These are phyloP conservation scores for Xiphorhynchus elegans DNA, from an alignment of 2,113 vertebrate species.

Conservation along the genomic window DNA sequence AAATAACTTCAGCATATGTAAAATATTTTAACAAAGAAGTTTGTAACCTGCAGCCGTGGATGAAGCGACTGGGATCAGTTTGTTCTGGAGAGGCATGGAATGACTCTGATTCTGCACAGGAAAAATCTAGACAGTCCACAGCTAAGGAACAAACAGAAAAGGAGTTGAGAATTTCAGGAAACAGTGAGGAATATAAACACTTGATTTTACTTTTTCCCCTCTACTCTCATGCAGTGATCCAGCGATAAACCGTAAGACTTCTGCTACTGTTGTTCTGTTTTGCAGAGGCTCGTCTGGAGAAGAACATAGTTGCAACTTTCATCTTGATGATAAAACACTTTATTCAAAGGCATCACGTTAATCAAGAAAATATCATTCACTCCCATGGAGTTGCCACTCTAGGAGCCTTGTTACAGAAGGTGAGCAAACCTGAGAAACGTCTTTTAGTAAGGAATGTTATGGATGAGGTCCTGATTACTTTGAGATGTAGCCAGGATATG, in stretches of 20 bases:
- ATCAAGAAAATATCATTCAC: slow-evolving; percentile 93
- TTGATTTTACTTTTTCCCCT: not conserved
- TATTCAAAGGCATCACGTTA: slow-evolving; percentile 91
- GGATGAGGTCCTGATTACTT: not conserved
- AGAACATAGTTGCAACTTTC: slow-evolving; percentile 92
- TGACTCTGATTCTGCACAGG: not conserved
- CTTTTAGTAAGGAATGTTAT: not conserved
- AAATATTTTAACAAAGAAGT: not conserved
- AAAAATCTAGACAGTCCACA: not conserved
- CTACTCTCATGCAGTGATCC: not conserved
- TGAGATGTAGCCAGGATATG: not conserved
- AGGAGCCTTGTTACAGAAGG: slow-evolving; percentile 93
- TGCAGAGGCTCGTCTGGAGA: slow-evolving; percentile 94
- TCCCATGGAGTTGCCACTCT: slow-evolving; percentile 86
- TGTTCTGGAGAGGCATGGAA: not conserved
- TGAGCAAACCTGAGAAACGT: slow-evolving; percentile 19
- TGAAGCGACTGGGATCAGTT: not conserved
- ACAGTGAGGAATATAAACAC: not conserved
- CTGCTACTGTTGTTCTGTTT: slow-evolving; percentile 4
- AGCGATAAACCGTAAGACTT: not conserved
- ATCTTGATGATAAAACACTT: slow-evolving; percentile 94
- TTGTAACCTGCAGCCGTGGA: not conserved
- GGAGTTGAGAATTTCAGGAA: not conserved
- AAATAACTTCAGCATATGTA: not conserved
- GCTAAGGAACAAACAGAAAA: not conserved